Evolutionary conservation across 2,113 vertebrate species (phyloP), one percentile per base, ranked within the genome.

Genomic region (Nanorana parkeri): DNA sequence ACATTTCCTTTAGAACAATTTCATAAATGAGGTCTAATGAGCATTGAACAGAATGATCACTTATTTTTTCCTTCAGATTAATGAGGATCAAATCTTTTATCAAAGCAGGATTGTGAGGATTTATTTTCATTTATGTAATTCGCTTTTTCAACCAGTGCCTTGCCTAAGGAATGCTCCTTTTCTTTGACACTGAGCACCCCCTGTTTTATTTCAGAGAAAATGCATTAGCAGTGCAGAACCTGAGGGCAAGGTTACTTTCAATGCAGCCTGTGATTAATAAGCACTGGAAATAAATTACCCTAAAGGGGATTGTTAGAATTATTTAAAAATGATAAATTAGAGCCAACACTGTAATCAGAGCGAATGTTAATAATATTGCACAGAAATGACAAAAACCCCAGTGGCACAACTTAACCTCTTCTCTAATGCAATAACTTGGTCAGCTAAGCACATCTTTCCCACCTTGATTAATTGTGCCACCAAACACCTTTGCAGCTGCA

Each of bases 311-410:
- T 2, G 3, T 80, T 61, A 51, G 21, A 71, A 61, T 69, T 80
- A 80, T 80, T 80, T 60, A 61, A 71, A 68, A 66, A 56, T 78
- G 51, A 67, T 78, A 56, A 65, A 78, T 78, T 66, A 67, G 41
- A 77, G 75, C 21, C 75, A 56, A 47, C 41, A 68, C 4, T 55
- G 63, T 68, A 78, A 78, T 68, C 77, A 67, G 51, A 17, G 28
- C 19, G 26, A 66, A 21, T 78, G 77, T 66, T 78, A 67, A 67
- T 67, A 78, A 67, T 68, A 68, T 36, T 21, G 36, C 32, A 32
- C 13, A 28, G 47, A 66, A 77, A 77, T 77, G 5, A 41, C 52
- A 23, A 78, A n/a, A 65, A 65, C 23, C 19, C 77, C 51, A 21
- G 17, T 68, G 77, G 51, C 77, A 56, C 47, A 65, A 32, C 52